Percentiles rank a stretch among this genome's conserved stretches.
These are phyloP conservation scores for Rhynchonema sp. DNA, from an alignment of 2,888 invertebrate genomes.

Conservation along the genomic window DNA sequence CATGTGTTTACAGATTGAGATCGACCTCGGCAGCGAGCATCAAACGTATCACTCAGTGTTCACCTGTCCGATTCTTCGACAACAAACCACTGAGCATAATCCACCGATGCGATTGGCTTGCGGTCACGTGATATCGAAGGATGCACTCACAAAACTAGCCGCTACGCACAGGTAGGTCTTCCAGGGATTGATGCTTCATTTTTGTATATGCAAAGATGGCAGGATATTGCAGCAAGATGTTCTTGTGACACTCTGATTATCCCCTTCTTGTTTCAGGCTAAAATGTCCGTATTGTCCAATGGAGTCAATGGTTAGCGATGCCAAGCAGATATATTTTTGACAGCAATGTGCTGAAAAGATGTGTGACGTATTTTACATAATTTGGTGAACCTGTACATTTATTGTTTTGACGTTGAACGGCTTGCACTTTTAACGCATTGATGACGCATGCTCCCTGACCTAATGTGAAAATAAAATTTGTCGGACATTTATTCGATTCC, in stretches of 20 bases:
- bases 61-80: conserved; percentile 90
- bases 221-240: neutral
- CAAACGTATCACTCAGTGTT: conserved; percentile 91
- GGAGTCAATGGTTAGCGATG: conserved; percentile 79
- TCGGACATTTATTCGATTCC: too few relatives aligned
- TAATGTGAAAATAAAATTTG: too few relatives aligned
- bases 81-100: conserved; percentile 82
- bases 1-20: conserved; percentile 53
- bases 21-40: conserved; percentile 70
- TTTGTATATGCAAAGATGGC: too few relatives aligned
- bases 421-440: too few relatives aligned
- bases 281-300: conserved; percentile 98
- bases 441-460: too few relatives aligned
- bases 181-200: neutral
- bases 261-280: conserved; percentile 43
- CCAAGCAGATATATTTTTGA: conserved; percentile 76
- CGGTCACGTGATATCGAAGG: conserved; percentile 91
- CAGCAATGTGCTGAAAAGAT: too few relatives aligned
- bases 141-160: conserved; percentile 83
- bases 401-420: too few relatives aligned
- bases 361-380: too few relatives aligned
- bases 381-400: too few relatives aligned
- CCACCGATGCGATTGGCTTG: conserved; percentile 91
- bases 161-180: conserved; percentile 29
- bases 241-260: neutral